Percentiles rank a stretch among this genome's conserved stretches.
phyloP scores from a whole-genome alignment of 2,113 vertebrate species.

The Ctenomys sociabilis region DNA sequence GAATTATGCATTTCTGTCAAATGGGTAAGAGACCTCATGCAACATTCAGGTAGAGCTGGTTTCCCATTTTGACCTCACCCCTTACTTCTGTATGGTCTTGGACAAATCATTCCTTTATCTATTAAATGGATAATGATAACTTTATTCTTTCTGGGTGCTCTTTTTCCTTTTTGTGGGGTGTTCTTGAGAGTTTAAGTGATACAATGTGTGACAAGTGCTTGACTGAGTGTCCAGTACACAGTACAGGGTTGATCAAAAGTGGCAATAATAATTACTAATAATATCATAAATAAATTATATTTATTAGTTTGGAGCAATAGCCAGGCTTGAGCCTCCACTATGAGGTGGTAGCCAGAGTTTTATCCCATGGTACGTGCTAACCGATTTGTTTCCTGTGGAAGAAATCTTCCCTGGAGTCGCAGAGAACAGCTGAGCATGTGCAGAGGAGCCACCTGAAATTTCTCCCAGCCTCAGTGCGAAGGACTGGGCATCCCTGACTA shows the following conservation, averaged over 20 bases:
- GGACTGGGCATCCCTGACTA: neutral
- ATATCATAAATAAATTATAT: neutral
- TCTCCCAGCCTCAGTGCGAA: neutral
- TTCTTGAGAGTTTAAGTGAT: conserved; percentile 40
- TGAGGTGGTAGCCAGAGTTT: neutral
- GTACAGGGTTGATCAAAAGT: neutral
- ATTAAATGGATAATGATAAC: conserved; percentile 19
- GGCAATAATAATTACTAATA: neutral
- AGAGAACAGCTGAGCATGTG: neutral
- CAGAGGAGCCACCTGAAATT: neutral
- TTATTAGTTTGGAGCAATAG: neutral
- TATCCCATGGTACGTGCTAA: too few relatives aligned
- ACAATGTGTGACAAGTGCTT: neutral
- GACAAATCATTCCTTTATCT: neutral
- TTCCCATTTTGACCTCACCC: neutral
- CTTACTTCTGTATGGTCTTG: neutral
- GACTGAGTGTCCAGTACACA: neutral
- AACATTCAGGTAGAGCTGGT: neutral
- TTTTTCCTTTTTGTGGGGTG: too few relatives aligned
- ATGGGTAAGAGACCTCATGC: neutral
- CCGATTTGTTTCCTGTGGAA: neutral
- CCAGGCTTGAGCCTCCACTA: neutral
- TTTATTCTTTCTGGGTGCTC: neutral
- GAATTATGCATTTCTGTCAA: conserved; percentile 26
- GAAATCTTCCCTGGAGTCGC: neutral